These are phyloP conservation scores for Drosophila acutilabella DNA, from an alignment of 2,888 invertebrate genomes.

Conservation along the genomic window DNA sequence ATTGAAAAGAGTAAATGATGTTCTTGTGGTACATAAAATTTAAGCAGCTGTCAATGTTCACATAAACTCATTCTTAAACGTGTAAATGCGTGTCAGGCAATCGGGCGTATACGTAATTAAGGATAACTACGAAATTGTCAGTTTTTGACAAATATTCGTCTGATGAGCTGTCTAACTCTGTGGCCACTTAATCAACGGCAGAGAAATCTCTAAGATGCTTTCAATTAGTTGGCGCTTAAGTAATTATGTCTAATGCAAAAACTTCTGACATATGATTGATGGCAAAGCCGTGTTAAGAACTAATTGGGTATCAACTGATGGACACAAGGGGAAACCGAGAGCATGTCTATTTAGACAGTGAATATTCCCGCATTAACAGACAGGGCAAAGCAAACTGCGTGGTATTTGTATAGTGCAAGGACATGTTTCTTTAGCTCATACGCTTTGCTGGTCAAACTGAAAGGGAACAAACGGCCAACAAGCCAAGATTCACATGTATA, in stretches of 20 bases:
- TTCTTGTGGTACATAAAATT: not conserved
- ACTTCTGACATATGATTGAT: constrained; percentile 60
- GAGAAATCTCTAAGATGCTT: constrained; percentile 68
- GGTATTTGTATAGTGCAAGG: constrained; percentile 49
- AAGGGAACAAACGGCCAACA: constrained; percentile 43
- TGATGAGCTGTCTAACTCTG: constrained; percentile 49
- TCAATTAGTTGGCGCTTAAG: constrained; percentile 73
- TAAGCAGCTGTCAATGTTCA: constrained; percentile 9
- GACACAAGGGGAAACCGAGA: no score
- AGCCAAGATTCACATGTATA: constrained; percentile 25
- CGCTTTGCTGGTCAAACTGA: constrained; percentile 63
- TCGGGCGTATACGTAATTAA: constrained; percentile 64
- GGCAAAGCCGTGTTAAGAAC: constrained; percentile 27
- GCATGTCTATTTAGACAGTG: constrained; percentile 1
- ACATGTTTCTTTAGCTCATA: constrained; percentile 34
- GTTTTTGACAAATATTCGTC: constrained; percentile 66
- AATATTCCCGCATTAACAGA: not conserved
- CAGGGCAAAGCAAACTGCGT: not conserved
- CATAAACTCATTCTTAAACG: constrained; percentile 7
- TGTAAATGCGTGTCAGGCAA: constrained; percentile 15
- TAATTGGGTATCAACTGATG: not conserved
- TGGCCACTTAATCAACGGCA: constrained; percentile 66
- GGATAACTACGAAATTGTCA: constrained; percentile 50
- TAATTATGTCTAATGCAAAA: constrained; percentile 62
- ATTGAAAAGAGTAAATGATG: not conserved